Evolutionary conservation across 2,113 vertebrate genomes (phyloP).

Genomic region (Albula goreensis): DNA sequence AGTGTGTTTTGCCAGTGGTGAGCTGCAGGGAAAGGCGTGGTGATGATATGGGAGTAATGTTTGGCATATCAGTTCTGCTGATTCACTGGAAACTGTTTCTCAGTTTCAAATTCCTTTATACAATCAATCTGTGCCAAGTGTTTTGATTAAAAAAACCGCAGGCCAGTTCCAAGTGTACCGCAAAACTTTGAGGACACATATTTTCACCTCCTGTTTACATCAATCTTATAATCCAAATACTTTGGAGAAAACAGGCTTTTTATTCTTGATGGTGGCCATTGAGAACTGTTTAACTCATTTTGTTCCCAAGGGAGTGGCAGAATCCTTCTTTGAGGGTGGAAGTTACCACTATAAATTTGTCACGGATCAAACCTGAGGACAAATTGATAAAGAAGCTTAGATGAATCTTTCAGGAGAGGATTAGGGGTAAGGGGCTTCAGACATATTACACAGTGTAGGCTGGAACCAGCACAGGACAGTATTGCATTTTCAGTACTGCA

Average conservation of each 20-base stretch:
- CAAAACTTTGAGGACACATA: not conserved
- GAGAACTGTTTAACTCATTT: not conserved
- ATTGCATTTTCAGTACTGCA: too few species aligned
- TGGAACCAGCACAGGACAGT: too few species aligned
- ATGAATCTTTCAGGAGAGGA: too few species aligned
- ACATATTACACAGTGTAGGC: too few species aligned
- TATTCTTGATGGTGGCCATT: not conserved
- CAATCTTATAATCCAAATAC: not conserved
- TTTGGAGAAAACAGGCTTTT: not conserved
- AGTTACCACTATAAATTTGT: not conserved
- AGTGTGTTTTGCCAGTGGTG: too few species aligned
- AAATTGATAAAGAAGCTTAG: too few species aligned
- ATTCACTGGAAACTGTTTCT: too few species aligned
- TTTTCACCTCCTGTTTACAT: not conserved
- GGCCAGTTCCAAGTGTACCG: not conserved
- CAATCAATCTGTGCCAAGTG: not conserved
- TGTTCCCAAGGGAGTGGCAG: not conserved
- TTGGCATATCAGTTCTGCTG: too few species aligned
- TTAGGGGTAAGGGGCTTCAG: too few species aligned
- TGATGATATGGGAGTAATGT: too few species aligned
- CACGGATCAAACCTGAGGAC: not conserved
- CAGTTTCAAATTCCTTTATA: too few species aligned
- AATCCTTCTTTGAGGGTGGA: not conserved
- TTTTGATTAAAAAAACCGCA: not conserved
- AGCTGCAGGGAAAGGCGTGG: too few species aligned